Evolutionary conservation across 2,113 vertebrate species (phyloP).

Genomic region (Trochalopteron elliotii): DNA sequence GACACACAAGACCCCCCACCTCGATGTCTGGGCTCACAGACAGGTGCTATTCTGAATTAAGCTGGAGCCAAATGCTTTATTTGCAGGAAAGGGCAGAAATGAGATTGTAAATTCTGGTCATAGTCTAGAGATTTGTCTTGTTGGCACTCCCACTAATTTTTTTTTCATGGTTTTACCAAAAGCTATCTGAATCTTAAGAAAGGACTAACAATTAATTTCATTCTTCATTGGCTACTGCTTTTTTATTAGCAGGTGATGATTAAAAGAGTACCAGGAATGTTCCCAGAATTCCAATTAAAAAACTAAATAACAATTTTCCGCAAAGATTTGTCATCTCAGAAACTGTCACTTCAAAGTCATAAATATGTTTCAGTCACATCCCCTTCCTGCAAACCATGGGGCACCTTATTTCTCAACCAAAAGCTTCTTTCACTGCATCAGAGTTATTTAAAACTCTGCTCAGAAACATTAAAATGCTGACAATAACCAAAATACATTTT

Average conservation of each 20-base stretch:
- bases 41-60: neutral
- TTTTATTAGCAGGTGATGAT: neutral
- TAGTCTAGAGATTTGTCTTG: neutral
- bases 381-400: neutral
- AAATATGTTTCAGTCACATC: neutral
- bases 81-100: neutral
- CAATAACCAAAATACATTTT: neutral
- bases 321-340: neutral
- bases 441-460: slow-evolving; percentile 17
- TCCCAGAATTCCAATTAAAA: neutral
- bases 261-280: neutral
- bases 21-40: neutral
- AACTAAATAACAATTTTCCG: neutral
- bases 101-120: neutral
- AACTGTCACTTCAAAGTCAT: neutral
- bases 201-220: slow-evolving; percentile 38
- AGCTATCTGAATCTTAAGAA: neutral
- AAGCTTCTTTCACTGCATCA: neutral
- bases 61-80: neutral
- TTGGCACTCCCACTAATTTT: neutral
- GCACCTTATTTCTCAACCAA: neutral
- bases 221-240: neutral
- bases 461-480: neutral
- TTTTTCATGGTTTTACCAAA: slow-evolving; percentile 18
- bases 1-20: rapidly evolving